Evolutionary conservation across 2,888 invertebrate genomes (phyloP).

Genomic region (Ecdyonurus torrentis): DNA sequence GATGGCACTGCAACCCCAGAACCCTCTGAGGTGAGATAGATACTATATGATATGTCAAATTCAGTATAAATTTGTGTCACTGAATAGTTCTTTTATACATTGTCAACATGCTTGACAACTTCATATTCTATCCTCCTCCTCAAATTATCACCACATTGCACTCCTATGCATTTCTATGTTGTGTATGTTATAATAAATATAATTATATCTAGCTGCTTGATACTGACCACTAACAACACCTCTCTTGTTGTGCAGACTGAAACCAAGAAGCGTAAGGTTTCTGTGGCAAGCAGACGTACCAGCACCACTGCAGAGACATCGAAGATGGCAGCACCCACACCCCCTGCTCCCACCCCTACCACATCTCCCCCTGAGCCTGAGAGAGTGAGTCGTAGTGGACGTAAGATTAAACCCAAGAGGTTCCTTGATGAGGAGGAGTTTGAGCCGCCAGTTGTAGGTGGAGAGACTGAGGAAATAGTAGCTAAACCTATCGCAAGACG

Average conservation of each 20-base stretch:
- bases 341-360: not conserved
- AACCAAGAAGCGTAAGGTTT: not conserved
- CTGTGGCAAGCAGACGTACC: not conserved
- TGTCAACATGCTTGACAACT: too few relatives aligned
- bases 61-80: too few relatives aligned
- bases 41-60: too few relatives aligned
- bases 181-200: too few relatives aligned
- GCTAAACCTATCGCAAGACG: not conserved
- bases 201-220: too few relatives aligned
- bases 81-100: too few relatives aligned
- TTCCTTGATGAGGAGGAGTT: slow-evolving; percentile 22
- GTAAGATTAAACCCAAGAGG: slow-evolving; percentile 51
- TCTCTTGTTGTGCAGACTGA: not conserved
- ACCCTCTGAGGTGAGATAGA: not conserved
- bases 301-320: not conserved
- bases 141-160: too few relatives aligned
- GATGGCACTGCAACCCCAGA: not conserved
- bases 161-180: too few relatives aligned
- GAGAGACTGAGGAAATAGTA: not conserved
- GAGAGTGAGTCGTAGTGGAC: slow-evolving; percentile 49
- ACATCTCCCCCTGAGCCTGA: slow-evolving; percentile 26
- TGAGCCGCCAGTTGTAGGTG: not conserved
- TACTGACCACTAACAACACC: too few relatives aligned
- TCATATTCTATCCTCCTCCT: too few relatives aligned
- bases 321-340: not conserved